Conservation (phyloP, 2,113 vertebrate genomes). For the Psittacula cyanocephala region DNA sequence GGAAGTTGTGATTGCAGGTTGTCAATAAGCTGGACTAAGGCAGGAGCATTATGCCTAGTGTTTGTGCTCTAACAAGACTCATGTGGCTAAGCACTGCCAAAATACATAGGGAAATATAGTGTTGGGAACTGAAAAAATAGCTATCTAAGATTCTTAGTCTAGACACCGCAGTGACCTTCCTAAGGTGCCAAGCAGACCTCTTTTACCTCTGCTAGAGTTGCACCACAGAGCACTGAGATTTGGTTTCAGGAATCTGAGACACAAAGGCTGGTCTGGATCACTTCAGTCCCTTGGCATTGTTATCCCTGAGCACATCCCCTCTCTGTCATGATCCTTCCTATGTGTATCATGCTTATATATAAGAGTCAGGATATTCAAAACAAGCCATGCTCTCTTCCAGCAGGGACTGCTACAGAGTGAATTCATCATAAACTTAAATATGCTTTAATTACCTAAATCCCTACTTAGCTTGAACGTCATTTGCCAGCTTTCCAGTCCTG, state of each 20-base stretch:
- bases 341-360: background rate
- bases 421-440: background rate
- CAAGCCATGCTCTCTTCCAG: background rate
- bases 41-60: background rate
- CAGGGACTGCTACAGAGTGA: background rate
- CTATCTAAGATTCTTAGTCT: background rate
- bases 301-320: background rate
- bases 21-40: accelerated
- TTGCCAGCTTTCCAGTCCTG: background rate
- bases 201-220: background rate
- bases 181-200: background rate
- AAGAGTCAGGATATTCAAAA: background rate
- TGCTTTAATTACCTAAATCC: background rate
- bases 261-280: background rate
- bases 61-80: background rate
- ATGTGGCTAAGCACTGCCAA: background rate
- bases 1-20: background rate
- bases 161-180: background rate
- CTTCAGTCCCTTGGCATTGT: background rate
- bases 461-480: background rate
- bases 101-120: background rate
- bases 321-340: background rate
- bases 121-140: background rate
- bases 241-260: background rate
- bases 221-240: accelerated